A percentile compares a stretch with the other conserved stretches of the same genome.
Evolutionary conservation across 2,797 vertebrate genomes (phyloP).

Genomic region (Myoxocephalus aenaeus): DNA sequence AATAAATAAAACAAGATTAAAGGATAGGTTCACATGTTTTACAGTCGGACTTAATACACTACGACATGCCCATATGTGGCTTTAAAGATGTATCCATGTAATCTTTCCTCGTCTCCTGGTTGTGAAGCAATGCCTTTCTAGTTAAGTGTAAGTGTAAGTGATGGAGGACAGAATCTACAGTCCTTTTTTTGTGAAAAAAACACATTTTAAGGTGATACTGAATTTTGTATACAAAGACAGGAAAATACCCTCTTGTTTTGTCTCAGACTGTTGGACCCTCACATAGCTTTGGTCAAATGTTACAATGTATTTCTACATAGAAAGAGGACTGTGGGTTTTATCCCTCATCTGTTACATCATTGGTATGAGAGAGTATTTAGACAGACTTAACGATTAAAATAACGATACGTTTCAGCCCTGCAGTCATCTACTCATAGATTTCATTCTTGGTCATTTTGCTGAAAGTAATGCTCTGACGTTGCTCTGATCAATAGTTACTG

Average conservation of each 20-base stretch:
- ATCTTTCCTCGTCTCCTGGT: background rate
- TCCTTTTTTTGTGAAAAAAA: background rate
- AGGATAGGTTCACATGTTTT: background rate
- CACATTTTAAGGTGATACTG: background rate
- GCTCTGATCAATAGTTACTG: conserved; percentile 35
- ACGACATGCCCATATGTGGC: background rate
- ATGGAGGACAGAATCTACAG: background rate
- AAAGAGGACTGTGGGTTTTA: conserved; percentile 1
- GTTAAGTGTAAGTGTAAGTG: background rate
- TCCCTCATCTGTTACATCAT: background rate
- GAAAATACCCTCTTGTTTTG: background rate
- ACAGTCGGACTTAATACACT: background rate
- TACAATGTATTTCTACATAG: background rate
- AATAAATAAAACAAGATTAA: background rate
- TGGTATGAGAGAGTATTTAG: conserved; percentile 2
- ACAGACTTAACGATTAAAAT: conserved; percentile 5
- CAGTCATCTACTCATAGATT: conserved; percentile 16
- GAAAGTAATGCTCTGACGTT: conserved; percentile 27
- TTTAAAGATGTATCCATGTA: background rate
- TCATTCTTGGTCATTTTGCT: conserved; percentile 25
- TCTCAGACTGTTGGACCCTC: background rate
- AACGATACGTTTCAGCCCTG: conserved; percentile 13
- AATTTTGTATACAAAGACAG: background rate
- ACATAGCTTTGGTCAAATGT: background rate
- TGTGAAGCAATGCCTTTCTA: background rate